phyloP scores from a whole-genome alignment of 2,888 invertebrate genomes.

The Phortica magna region DNA sequence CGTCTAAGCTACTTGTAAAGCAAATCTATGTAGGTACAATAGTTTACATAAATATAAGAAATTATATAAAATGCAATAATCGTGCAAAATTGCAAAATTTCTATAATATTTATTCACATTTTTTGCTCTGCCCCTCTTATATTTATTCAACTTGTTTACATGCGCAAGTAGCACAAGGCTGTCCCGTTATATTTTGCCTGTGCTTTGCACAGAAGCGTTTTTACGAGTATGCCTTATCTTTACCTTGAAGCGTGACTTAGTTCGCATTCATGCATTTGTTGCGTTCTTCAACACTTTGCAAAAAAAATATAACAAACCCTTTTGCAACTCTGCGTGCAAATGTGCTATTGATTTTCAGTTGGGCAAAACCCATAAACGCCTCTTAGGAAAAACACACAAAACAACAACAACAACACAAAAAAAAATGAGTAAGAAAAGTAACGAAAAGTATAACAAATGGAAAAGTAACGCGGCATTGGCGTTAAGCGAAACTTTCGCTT shows the following conservation, averaged over 20 bases:
- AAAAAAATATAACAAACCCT: background rate
- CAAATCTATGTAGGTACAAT: no score
- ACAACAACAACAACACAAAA: background rate
- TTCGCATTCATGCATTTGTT: background rate
- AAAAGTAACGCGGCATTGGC: background rate
- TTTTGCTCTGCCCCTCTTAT: background rate
- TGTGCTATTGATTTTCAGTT: constrained; percentile 18
- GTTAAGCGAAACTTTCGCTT: background rate
- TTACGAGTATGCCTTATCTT: constrained; percentile 15
- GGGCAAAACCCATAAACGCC: background rate
- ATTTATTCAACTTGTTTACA: background rate
- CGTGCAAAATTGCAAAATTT: background rate
- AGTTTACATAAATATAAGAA: background rate
- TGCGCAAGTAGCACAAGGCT: background rate
- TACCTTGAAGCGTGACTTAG: constrained; percentile 18
- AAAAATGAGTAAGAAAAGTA: constrained; percentile 1
- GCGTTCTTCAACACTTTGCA: background rate
- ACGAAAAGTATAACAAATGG: background rate
- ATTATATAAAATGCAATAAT: background rate
- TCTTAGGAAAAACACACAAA: background rate
- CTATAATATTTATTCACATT: background rate
- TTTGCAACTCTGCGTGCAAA: background rate
- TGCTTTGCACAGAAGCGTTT: background rate
- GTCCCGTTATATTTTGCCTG: background rate
- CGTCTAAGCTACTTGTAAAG: no score